Evolutionary conservation across 2,797 vertebrate species (phyloP).

Genomic region (Cichlasoma orientale): DNA sequence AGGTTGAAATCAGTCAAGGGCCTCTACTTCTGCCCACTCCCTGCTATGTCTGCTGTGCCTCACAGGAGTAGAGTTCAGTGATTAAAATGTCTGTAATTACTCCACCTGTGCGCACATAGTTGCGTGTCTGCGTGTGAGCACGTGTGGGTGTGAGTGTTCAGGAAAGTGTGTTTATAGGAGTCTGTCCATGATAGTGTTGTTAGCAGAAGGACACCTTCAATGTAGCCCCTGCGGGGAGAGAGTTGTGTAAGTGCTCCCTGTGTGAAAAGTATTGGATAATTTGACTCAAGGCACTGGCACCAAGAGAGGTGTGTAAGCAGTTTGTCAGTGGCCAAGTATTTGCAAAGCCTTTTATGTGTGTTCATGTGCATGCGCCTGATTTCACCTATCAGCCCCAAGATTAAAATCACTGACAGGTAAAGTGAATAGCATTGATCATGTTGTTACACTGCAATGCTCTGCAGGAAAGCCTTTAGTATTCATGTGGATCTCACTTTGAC

Average conservation of each 20-base stretch:
- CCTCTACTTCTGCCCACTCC: slow-evolving; percentile 55
- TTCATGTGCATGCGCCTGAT: neutral
- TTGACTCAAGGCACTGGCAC: slow-evolving; percentile 67
- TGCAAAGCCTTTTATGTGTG: slow-evolving; percentile 13
- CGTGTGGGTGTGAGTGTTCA: neutral
- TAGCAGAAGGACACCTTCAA: slow-evolving; percentile 71
- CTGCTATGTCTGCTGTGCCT: slow-evolving; percentile 54
- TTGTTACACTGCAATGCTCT: neutral
- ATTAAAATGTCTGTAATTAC: slow-evolving; percentile 77
- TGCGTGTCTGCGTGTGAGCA: neutral
- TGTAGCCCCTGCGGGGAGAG: slow-evolving; percentile 45
- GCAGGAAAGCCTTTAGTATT: neutral
- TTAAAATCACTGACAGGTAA: slow-evolving; percentile 1
- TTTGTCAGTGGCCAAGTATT: slow-evolving; percentile 46
- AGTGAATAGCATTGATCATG: neutral
- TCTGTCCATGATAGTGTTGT: slow-evolving; percentile 42
- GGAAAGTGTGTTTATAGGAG: slow-evolving; percentile 15
- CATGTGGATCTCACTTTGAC: neutral
- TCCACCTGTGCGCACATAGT: slow-evolving; percentile 44
- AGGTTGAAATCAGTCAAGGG: slow-evolving; percentile 78
- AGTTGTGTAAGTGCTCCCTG: slow-evolving; percentile 59
- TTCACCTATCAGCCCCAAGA: neutral
- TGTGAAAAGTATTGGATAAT: slow-evolving; percentile 64
- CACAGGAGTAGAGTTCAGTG: slow-evolving; percentile 68
- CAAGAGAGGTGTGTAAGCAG: slow-evolving; percentile 63